A percentile compares a stretch with the other conserved stretches of the same genome.
phyloP scores from a whole-genome alignment of 2,113 vertebrate genomes.

The Petromus typicus region DNA sequence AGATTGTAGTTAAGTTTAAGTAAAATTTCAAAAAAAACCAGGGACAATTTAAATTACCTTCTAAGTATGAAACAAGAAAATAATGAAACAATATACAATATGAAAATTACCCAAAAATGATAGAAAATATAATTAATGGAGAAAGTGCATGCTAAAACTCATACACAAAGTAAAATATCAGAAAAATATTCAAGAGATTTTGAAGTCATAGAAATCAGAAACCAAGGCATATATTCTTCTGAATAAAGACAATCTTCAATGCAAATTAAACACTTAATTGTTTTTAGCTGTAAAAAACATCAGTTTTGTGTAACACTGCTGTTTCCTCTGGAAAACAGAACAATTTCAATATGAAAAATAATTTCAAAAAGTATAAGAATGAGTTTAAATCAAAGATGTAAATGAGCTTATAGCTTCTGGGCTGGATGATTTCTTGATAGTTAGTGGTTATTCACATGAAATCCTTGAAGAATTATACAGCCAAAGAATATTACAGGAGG shows the following conservation, averaged over 20 bases:
- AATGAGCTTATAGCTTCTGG: not conserved
- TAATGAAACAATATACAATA: not conserved
- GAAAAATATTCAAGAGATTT: not conserved
- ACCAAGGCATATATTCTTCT: not conserved
- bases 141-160: not conserved
- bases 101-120: not conserved
- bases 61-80: not conserved
- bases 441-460: not conserved
- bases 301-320: not conserved
- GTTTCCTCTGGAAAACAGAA: not conserved
- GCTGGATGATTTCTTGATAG: not conserved
- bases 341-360: not conserved
- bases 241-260: not conserved
- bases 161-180: not conserved
- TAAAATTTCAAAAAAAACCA: not conserved
- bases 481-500: not conserved
- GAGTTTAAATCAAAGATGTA: conserved; percentile 1
- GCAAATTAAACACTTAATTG: not conserved
- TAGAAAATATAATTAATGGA: not conserved
- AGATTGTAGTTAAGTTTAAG: not conserved
- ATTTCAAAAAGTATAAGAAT: conserved; percentile 39
- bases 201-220: not conserved
- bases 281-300: not conserved
- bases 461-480: not conserved
- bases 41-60: not conserved